Conservation (phyloP, 2,113 vertebrate species). For the Coreoperca whiteheadi region DNA sequence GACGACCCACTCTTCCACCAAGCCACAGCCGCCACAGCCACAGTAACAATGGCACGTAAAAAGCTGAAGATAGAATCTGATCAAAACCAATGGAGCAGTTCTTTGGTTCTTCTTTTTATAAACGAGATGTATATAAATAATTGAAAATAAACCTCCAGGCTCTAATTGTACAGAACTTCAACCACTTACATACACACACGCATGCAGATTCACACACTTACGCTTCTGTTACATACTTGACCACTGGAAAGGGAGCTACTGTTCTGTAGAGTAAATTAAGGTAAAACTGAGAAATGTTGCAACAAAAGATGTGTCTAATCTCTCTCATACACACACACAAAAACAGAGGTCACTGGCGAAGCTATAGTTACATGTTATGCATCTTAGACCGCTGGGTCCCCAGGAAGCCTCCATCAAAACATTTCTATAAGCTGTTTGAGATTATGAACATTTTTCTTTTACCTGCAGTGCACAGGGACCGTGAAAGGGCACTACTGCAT, state of each 20-base stretch:
- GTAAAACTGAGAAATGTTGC: not conserved
- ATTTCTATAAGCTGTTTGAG: conserved; percentile 2
- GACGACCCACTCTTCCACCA: too few species aligned
- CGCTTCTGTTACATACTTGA: not conserved
- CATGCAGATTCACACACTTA: not conserved
- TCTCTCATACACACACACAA: not conserved
- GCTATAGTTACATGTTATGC: not conserved
- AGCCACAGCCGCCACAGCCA: too few species aligned
- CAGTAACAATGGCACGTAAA: conserved; percentile 28
- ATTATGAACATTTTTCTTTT: not conserved
- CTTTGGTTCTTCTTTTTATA: conserved; percentile 6
- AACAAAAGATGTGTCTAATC: not conserved
- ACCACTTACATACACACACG: not conserved
- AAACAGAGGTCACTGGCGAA: not conserved
- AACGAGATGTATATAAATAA: conserved; percentile 12
- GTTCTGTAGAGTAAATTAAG: not conserved
- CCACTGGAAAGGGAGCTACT: not conserved
- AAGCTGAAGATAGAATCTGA: conserved; percentile 28
- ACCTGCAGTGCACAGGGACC: too few species aligned
- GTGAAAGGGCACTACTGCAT: not conserved
- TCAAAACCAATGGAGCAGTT: conserved; percentile 5
- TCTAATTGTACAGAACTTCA: not conserved
- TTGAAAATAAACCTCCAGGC: conserved; percentile 7
- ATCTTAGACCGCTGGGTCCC: not conserved
- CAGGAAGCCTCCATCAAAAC: not conserved